Percentiles rank a stretch among this genome's conserved stretches.
Evolutionary conservation across 1,140 invertebrate genomes (phyloP).

Genomic region (Dreissena polymorpha): DNA sequence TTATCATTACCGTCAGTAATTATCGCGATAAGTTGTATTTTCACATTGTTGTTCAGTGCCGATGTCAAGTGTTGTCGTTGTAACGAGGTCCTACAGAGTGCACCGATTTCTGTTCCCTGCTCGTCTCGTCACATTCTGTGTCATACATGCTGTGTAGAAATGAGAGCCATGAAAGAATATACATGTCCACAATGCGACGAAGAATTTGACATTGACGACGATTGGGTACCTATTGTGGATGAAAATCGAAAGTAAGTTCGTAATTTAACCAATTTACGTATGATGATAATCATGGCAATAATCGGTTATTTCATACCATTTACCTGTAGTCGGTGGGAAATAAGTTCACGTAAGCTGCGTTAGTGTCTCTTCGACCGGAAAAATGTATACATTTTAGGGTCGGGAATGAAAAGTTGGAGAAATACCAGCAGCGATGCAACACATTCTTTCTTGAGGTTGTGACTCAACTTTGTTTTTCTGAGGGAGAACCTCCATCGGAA

Average conservation of each 20-base stretch:
- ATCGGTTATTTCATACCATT: not conserved
- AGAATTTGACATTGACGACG: not conserved
- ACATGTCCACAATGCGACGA: constrained; percentile 11
- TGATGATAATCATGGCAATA: not conserved
- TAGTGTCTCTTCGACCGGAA: not conserved
- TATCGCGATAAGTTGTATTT: no score
- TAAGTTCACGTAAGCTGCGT: not conserved
- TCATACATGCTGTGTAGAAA: constrained; percentile 23
- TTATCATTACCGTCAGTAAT: no score
- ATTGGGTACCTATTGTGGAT: not conserved
- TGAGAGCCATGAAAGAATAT: constrained; percentile 16
- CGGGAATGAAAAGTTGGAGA: constrained; percentile 15
- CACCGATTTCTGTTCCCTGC: constrained; percentile 29
- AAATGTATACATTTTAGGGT: not conserved
- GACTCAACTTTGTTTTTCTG: constrained; percentile 70
- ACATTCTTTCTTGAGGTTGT: constrained; percentile 74
- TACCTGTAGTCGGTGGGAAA: not conserved
- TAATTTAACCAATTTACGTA: not conserved
- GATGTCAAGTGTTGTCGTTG: constrained; percentile 35
- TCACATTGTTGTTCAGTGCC: not conserved
- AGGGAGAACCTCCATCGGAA: constrained; percentile 63
- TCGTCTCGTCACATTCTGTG: constrained; percentile 11
- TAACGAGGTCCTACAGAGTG: constrained; percentile 22
- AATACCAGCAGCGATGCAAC: constrained; percentile 66
- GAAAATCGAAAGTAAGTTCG: constrained; percentile 2